Conservation (phyloP, 1,140 invertebrate genomes). For the Proctacanthus coquilletti region DNA sequence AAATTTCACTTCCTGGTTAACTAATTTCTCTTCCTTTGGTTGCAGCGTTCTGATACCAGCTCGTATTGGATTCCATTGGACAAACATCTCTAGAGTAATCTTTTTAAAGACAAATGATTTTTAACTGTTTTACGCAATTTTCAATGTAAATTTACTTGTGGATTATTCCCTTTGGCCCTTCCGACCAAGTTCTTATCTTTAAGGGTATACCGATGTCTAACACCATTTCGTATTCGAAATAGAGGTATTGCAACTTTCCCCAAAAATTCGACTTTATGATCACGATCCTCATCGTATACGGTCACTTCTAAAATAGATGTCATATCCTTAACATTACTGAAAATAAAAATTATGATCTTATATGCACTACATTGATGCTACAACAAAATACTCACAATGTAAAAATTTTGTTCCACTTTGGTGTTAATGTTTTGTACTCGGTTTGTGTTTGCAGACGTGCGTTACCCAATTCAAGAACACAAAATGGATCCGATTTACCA, state of each 20-base stretch:
- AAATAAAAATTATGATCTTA: slow-evolving; percentile 21
- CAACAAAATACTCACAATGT: slow-evolving; percentile 65
- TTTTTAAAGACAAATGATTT: slow-evolving; percentile 2
- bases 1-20: slow-evolving; percentile 88
- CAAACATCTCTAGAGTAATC: slow-evolving; percentile 68
- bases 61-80: slow-evolving; percentile 82
- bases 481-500: slow-evolving; percentile 94
- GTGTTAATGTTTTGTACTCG: slow-evolving; percentile 92
- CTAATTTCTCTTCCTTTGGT: slow-evolving; percentile 90
- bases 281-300: slow-evolving; percentile 94
- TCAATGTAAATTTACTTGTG: slow-evolving; percentile 47
- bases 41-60: slow-evolving; percentile 81
- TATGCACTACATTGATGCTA: slow-evolving; percentile 1
- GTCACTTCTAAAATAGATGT: slow-evolving; percentile 93
- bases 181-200: slow-evolving; percentile 90
- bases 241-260: slow-evolving; percentile 87
- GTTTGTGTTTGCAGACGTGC: slow-evolving; percentile 92
- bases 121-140: background rate
- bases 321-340: slow-evolving; percentile 91
- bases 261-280: slow-evolving; percentile 95
- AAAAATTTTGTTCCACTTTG: slow-evolving; percentile 98
- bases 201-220: slow-evolving; percentile 88
- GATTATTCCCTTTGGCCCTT: slow-evolving; percentile 76
- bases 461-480: slow-evolving; percentile 90
- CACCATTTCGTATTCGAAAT: slow-evolving; percentile 72